phyloP scores from a whole-genome alignment of 2,888 invertebrate genomes.

The Choreutis nemorana region DNA sequence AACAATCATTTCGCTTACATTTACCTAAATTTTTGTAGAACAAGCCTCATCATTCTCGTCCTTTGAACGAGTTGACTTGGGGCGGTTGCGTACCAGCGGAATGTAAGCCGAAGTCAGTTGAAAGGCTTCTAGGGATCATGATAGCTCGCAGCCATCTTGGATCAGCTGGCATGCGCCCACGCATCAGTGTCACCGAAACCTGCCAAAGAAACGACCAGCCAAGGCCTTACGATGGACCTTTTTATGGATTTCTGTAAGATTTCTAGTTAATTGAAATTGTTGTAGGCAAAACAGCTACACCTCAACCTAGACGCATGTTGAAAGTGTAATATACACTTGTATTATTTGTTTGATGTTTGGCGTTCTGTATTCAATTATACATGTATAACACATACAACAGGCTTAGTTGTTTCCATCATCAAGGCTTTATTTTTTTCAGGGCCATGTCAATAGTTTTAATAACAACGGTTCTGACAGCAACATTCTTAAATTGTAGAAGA shows the following conservation, averaged over 20 bases:
- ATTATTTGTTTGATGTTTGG: no score
- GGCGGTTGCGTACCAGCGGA: constrained; percentile 62
- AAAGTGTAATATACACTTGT: no score
- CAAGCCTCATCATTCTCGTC: constrained; percentile 28
- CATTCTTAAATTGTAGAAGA: constrained; percentile 22
- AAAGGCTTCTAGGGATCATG: constrained; percentile 29
- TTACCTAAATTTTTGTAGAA: no score
- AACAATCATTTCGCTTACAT: no score
- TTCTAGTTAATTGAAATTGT: neutral
- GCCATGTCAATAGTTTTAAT: constrained; percentile 15
- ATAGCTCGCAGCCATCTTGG: constrained; percentile 46
- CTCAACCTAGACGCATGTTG: neutral
- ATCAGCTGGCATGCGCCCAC: constrained; percentile 34
- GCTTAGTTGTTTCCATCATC: neutral
- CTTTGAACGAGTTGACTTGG: constrained; percentile 54
- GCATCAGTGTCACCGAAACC: constrained; percentile 27
- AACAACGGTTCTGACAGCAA: constrained; percentile 24
- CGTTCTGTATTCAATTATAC: neutral
- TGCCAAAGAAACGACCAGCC: constrained; percentile 32
- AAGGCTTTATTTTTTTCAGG: constrained; percentile 21
- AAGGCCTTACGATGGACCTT: constrained; percentile 25
- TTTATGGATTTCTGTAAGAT: constrained; percentile 42
- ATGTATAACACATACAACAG: neutral
- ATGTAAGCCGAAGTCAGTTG: constrained; percentile 39
- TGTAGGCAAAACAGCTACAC: neutral